These are phyloP conservation scores for Pampus argenteus DNA, from an alignment of 2,797 vertebrate species.

Conservation along the genomic window DNA sequence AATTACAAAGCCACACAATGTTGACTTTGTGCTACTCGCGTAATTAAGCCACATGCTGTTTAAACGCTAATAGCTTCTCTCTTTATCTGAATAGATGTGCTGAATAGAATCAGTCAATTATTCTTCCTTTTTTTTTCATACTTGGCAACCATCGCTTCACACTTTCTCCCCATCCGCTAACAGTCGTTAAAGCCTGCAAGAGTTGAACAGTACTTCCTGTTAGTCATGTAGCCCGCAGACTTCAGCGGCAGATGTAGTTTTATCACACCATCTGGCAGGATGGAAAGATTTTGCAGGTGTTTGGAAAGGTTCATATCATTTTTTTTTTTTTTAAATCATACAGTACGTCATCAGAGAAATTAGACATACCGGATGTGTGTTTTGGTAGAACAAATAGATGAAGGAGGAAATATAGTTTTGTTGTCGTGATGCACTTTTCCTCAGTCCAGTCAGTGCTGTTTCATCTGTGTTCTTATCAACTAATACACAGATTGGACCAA, in stretches of 20 bases:
- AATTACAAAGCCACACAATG: not conserved
- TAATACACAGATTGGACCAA: slow-evolving; percentile 43
- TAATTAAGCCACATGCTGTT: slow-evolving; percentile 40
- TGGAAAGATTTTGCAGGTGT: slow-evolving; percentile 9
- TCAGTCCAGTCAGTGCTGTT: slow-evolving; percentile 2
- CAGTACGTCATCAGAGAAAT: not conserved
- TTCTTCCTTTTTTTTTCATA: slow-evolving; percentile 32
- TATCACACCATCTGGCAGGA: slow-evolving; percentile 39
- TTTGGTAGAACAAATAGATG: not conserved
- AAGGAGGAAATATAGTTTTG: slow-evolving; percentile 4
- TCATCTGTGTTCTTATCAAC: slow-evolving; percentile 26
- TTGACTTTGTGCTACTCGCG: not conserved
- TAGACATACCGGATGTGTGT: not conserved
- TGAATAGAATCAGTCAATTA: slow-evolving; percentile 29
- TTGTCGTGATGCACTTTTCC: not conserved
- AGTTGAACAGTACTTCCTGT: slow-evolving; percentile 26
- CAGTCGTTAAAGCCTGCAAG: slow-evolving; percentile 21
- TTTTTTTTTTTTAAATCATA: not conserved
- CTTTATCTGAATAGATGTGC: slow-evolving; percentile 12
- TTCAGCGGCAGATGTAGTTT: slow-evolving; percentile 19
- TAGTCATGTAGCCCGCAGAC: slow-evolving; percentile 24
- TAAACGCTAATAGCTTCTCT: slow-evolving; percentile 23
- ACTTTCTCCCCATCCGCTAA: slow-evolving; percentile 5
- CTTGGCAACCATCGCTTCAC: slow-evolving; percentile 9
- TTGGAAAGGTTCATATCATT: slow-evolving; percentile 9